Evolutionary conservation across 2,888 invertebrate genomes (phyloP).

Genomic region (Hirtodrosophila cameraria): DNA sequence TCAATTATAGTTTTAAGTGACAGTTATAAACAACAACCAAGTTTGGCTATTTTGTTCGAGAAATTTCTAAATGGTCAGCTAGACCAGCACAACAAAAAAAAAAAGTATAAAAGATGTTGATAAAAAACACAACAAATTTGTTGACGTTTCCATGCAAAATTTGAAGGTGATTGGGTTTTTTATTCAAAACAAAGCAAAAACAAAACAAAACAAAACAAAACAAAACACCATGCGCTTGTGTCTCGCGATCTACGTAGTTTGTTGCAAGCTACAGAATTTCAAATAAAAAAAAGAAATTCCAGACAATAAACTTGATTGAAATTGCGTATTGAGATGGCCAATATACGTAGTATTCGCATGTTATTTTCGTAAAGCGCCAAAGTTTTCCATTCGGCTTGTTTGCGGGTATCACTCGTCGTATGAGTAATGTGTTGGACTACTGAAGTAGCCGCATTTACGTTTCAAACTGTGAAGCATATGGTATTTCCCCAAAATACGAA

Average conservation of each 20-base stretch:
- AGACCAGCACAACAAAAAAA: conserved; percentile 17
- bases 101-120: conserved; percentile 3
- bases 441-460: conserved; percentile 16
- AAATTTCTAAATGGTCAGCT: conserved; percentile 45
- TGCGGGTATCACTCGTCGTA: conserved; percentile 33
- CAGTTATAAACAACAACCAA: background rate
- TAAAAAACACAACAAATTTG: conserved; percentile 15
- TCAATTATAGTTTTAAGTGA: background rate
- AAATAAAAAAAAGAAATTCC: no score
- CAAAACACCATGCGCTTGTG: conserved; percentile 8
- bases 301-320: conserved; percentile 39
- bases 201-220: conserved; percentile 3
- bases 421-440: conserved; percentile 56
- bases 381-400: conserved; percentile 33
- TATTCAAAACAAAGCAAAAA: conserved; percentile 14
- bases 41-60: conserved; percentile 28
- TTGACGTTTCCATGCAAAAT: conserved; percentile 44
- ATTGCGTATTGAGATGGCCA: conserved; percentile 35
- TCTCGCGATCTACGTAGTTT: conserved; percentile 5
- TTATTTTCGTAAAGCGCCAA: conserved; percentile 18
- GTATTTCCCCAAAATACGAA: conserved; percentile 65
- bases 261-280: conserved; percentile 2
- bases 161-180: conserved; percentile 67
- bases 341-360: conserved; percentile 8
- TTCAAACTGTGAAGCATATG: conserved; percentile 20